Base-by-base conservation (phyloP, 2,113 vertebrate genomes). In the Oreotragus oreotragus region DNA sequence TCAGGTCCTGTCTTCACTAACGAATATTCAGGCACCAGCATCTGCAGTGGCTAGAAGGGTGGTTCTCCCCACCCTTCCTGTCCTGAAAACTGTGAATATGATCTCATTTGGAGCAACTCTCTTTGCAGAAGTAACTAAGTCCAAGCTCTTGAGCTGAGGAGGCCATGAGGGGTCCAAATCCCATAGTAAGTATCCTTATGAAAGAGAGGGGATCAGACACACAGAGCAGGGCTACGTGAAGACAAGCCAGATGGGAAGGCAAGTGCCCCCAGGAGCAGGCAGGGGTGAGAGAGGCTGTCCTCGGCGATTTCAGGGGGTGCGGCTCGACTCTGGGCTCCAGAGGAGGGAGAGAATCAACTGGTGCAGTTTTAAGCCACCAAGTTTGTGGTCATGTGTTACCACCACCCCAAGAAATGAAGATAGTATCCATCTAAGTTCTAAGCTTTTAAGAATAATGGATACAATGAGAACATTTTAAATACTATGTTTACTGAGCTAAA, bases 271-370 rank as follows among this genome's bases (percentile, higher is more conserved):
- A 23, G n/a, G 43, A 83, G 27, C 15, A 21, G 51, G n/a, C 43
- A 53, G 28, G 36, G 19, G 16, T 8, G 15, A n/a, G 12, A 30
- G 39, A 25, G 3, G n/a, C 25, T 86, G 60, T 47, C 6, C 39
- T 62, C 4, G 0, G 5, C 1, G 3, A 9, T 14, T 23, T n/a
- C 45, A 51, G 6, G 36, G 27, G 43, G 14, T 19, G 2, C 0
- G 0, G 53, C 33, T 17, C 21, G 25, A 81, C 30, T 39, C 47
- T 36, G 12, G 57, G 2, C 25, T 91, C 17, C 39, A 47, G 12
- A 28, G 39, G 16, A 27, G 27, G 4, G 25, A 81, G 17, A 27
- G 19, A 33, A 70, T 16, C 19, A 60, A 4, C 73, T 51, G 36
- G 15, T 33, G 55, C 27, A 12, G 16, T 58, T 66, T 60, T 53